Evolutionary conservation across 2,797 vertebrate genomes (phyloP), one percentile per base, ranked within the genome.

Genomic region (Amphiprion clarkii): DNA sequence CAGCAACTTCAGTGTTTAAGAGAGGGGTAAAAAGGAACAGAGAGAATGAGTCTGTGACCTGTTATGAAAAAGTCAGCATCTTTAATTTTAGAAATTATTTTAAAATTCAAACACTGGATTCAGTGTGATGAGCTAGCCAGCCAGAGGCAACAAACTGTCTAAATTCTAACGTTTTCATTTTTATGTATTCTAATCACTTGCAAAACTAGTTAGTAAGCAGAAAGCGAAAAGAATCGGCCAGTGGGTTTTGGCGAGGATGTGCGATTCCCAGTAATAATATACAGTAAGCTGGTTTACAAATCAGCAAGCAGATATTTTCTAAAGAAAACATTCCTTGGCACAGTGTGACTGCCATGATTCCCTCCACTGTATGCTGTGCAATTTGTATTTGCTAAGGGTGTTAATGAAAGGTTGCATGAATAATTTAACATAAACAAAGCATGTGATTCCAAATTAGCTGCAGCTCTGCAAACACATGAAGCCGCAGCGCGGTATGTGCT

Each of bases 371-470:
- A 67, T 72, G 62, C 60, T 65, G 64, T 83, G 84, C 83, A 78
- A 75, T 88, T 91, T 91, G 85, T 89, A 80, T 91, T 91, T 90
- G 73, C 82, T 92, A 85, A 85, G 60, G 56, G 74, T 89, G 86
- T 86, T 90, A 84, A 89, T 90, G 86, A 89, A 91, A 86, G 85
- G 79, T 81, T 85, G 74, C 63, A 92, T 90, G 88, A 90, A 91
- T 90, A 86, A 93, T 90, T 92, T 46, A 92, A 84, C 79, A 87
- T 73, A 78, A 89, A 91, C 88, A 91, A 89, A 91, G 69, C 79
- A 85, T 79, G 81, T 55, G 62, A 82, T 66, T 87, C 57, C 44
- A 81, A 79, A 84, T 67, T 39, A 66, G 72, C 66, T 54, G 69
- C 71, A 78, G 67, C 66, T 58, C 76, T 49, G 40, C 27, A 71